Evolutionary conservation across 2,797 vertebrate genomes (phyloP).

Genomic region (Carapus acus): DNA sequence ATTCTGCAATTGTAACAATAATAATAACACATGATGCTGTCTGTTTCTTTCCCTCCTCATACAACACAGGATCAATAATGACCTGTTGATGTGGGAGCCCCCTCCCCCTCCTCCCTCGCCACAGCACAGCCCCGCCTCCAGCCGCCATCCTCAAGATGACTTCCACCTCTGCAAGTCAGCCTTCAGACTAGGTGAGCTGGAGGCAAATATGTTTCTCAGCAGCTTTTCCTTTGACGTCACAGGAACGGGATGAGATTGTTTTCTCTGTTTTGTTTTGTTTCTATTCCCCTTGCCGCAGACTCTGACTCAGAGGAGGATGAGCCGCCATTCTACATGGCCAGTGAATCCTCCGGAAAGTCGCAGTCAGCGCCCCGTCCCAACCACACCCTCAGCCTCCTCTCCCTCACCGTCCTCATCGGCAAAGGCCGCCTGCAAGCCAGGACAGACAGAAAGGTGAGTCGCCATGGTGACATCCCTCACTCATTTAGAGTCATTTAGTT

Average conservation of each 20-base stretch:
- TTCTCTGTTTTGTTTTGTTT: no score
- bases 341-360: constrained; percentile 54
- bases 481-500: no score
- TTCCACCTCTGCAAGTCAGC: constrained; percentile 88
- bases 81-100: constrained; percentile 90
- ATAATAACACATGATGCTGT: no score
- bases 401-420: constrained; percentile 75
- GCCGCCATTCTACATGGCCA: constrained; percentile 73
- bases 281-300: constrained; percentile 68
- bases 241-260: not conserved
- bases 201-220: not conserved
- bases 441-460: constrained; percentile 81
- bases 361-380: constrained; percentile 53
- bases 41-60: not conserved
- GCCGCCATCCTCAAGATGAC: constrained; percentile 56
- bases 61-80: constrained; percentile 85
- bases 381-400: constrained; percentile 76
- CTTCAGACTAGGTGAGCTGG: constrained; percentile 78
- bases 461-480: no score
- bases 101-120: constrained; percentile 66
- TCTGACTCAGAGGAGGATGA: constrained; percentile 91
- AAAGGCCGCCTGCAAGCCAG: constrained; percentile 82
- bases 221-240: not conserved
- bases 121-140: constrained; percentile 39
- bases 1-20: no score